Percentiles rank a stretch among this genome's conserved stretches.
Evolutionary conservation across 2,797 vertebrate species (phyloP).

Genomic region (Toxotes lorentzi): DNA sequence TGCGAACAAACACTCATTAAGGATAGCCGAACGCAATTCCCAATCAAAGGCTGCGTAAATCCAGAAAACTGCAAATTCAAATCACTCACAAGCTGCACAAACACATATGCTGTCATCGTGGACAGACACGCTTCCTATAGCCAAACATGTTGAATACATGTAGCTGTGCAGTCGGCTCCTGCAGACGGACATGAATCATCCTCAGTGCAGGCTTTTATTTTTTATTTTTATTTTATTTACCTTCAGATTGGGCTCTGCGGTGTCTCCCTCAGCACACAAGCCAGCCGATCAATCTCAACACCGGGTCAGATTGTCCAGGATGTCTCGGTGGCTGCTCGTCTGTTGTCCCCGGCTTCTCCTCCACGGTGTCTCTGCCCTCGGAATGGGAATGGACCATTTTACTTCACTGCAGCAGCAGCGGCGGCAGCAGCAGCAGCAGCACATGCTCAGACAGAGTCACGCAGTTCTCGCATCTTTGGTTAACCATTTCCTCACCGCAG

Average conservation of each 20-base stretch:
- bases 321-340: conserved; percentile 24
- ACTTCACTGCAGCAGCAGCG: conserved; percentile 82
- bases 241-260: conserved; percentile 56
- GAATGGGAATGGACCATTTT: conserved; percentile 82
- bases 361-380: conserved; percentile 66
- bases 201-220: conserved; percentile 21
- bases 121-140: not conserved
- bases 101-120: not conserved
- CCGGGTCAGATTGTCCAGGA: conserved; percentile 34
- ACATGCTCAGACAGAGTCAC: conserved; percentile 79
- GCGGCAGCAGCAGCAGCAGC: conserved; percentile 61
- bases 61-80: not conserved
- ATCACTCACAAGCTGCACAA: not conserved
- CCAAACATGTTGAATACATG: conserved; percentile 31
- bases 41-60: fast-evolving
- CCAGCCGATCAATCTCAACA: conserved; percentile 39
- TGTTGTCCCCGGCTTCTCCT: conserved; percentile 42
- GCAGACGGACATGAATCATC: conserved; percentile 48
- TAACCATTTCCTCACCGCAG: conserved; percentile 71
- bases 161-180: conserved; percentile 14
- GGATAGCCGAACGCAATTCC: not conserved
- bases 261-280: conserved; percentile 47
- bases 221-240: conserved; percentile 42
- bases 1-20: conserved; percentile 11
- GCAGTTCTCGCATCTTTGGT: conserved; percentile 61